Percentiles rank a stretch among this genome's conserved stretches.
phyloP scores from a whole-genome alignment of 1,140 invertebrate genomes.

The Wasmannia auropunctata region DNA sequence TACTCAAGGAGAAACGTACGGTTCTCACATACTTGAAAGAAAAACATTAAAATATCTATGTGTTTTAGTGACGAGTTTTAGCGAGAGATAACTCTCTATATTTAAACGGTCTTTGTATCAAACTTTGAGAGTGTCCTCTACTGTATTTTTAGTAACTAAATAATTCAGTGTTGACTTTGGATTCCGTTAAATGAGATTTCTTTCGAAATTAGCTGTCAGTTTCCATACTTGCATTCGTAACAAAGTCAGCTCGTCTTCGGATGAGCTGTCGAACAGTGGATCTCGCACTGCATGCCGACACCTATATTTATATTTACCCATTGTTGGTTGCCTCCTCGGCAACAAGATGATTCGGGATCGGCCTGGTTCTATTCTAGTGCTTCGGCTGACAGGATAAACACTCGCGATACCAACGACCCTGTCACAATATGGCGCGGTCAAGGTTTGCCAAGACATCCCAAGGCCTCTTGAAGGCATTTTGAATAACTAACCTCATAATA shows the following conservation, averaged over 20 bases:
- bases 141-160: background rate
- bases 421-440: slow-evolving; percentile 73
- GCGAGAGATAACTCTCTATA: background rate
- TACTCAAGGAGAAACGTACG: background rate
- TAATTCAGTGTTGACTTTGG: background rate
- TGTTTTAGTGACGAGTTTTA: background rate
- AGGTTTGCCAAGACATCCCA: slow-evolving; percentile 72
- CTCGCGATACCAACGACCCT: slow-evolving; percentile 74
- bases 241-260: background rate
- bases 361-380: slow-evolving; percentile 75
- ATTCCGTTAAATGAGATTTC: background rate
- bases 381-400: slow-evolving; percentile 71
- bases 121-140: background rate
- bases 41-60: background rate
- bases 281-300: background rate
- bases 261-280: background rate
- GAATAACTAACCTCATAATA: background rate
- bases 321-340: slow-evolving; percentile 55
- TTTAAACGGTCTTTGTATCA: background rate
- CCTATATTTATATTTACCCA: slow-evolving; percentile 26
- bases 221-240: background rate
- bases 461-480: slow-evolving; percentile 47
- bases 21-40: no score
- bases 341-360: slow-evolving; percentile 69
- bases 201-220: background rate